These are phyloP conservation scores for Lycaena phlaeas DNA, from an alignment of 2,888 invertebrate genomes.

Conservation along the genomic window DNA sequence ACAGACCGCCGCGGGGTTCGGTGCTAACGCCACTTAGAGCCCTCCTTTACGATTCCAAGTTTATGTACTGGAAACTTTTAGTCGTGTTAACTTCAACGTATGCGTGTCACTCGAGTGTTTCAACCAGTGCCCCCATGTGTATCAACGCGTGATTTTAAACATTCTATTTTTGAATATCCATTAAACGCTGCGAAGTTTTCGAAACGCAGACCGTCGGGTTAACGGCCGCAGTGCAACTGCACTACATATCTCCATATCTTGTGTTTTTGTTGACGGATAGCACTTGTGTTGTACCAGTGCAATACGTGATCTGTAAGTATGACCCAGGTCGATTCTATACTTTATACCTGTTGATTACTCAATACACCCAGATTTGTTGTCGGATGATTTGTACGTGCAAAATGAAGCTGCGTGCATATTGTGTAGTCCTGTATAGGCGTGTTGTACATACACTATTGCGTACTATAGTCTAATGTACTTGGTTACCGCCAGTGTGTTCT, in stretches of 20 bases:
- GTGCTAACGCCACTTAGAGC: constrained; percentile 48
- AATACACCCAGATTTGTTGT: constrained; percentile 11
- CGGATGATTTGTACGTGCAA: background rate
- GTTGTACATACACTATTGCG: background rate
- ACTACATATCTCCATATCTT: constrained; percentile 49
- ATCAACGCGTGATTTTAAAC: constrained; percentile 46
- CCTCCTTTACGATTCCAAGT: constrained; percentile 61
- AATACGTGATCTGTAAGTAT: constrained; percentile 66
- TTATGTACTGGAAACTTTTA: constrained; percentile 71
- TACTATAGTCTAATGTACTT: background rate
- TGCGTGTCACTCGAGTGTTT: constrained; percentile 36
- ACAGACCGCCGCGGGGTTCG: constrained; percentile 57
- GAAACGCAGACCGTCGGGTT: constrained; percentile 68
- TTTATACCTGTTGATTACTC: constrained; percentile 33
- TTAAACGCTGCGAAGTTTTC: constrained; percentile 68
- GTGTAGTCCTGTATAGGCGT: background rate
- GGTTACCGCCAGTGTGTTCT: background rate
- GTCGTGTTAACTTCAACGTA: constrained; percentile 35
- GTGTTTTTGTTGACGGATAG: constrained; percentile 69
- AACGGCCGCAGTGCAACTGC: constrained; percentile 68
- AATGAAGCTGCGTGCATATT: background rate
- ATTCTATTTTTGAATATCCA: constrained; percentile 71
- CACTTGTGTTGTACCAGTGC: constrained; percentile 59
- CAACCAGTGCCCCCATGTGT: constrained; percentile 23
- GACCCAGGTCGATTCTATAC: constrained; percentile 58